Conservation (phyloP, 2,888 invertebrate species). For the Calameuta pallipes region DNA sequence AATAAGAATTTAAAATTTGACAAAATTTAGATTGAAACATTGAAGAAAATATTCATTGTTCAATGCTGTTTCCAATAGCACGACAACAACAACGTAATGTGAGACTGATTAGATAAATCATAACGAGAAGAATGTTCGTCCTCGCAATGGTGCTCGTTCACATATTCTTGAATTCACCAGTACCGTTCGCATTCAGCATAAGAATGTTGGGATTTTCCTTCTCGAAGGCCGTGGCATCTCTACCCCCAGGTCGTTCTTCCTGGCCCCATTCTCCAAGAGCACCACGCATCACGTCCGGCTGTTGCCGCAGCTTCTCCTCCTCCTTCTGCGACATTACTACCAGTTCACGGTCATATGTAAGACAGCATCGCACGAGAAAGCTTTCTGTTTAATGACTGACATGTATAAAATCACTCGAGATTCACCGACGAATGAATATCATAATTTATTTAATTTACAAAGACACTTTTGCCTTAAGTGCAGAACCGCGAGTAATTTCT, state of each 20-base stretch:
- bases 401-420: neutral
- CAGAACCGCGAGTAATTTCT: no score
- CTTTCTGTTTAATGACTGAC: no score
- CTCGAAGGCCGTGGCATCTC: slow-evolving; percentile 82
- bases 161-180: slow-evolving; percentile 82
- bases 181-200: slow-evolving; percentile 74
- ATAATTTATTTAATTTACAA: neutral
- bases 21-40: no score
- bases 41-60: no score
- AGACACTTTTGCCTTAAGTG: no score
- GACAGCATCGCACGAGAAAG: no score
- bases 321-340: slow-evolving; percentile 73
- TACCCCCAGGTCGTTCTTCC: slow-evolving; percentile 72
- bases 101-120: no score
- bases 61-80: no score
- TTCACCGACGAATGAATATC: neutral
- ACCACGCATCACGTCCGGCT: slow-evolving; percentile 79
- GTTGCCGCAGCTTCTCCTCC: slow-evolving; percentile 75
- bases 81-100: no score
- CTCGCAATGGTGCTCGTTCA: slow-evolving; percentile 54
- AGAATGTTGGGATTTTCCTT: slow-evolving; percentile 83
- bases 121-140: neutral
- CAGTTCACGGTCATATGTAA: slow-evolving; percentile 34
- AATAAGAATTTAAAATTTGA: no score
- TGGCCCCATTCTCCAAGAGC: slow-evolving; percentile 80